Conservation (phyloP, 1,140 invertebrate genomes). For the Drosophila tani region DNA sequence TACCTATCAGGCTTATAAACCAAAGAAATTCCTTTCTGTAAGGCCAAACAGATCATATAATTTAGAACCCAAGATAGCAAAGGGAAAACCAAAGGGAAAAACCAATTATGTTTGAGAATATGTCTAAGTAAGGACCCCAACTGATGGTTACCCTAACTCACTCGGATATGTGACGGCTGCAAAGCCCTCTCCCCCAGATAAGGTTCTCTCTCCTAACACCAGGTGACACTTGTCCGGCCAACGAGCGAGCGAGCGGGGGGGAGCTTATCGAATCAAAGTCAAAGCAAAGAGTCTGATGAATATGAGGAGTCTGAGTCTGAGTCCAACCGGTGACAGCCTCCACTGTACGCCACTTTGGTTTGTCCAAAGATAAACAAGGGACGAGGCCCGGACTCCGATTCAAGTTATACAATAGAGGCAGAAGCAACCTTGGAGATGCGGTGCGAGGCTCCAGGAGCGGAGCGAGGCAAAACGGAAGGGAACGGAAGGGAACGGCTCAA, state of each 20-base stretch:
- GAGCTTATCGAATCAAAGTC: slow-evolving; percentile 11
- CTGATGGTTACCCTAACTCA: too few relatives aligned
- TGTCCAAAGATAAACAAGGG: slow-evolving; percentile 75
- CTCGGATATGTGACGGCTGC: too few relatives aligned
- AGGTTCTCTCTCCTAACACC: not conserved
- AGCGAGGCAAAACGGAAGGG: slow-evolving; percentile 2
- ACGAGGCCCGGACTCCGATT: slow-evolving; percentile 11
- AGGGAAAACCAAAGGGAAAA: too few relatives aligned
- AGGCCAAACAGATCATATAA: not conserved
- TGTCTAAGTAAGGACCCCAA: too few relatives aligned
- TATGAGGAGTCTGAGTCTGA: too few relatives aligned
- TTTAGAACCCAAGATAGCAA: too few relatives aligned
- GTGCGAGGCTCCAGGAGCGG: slow-evolving; percentile 6
- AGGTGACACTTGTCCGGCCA: slow-evolving; percentile 8
- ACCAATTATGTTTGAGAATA: too few relatives aligned
- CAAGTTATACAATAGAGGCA: slow-evolving; percentile 65
- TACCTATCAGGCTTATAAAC: too few relatives aligned
- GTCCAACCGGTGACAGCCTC: slow-evolving; percentile 34
- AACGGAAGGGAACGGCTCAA: not conserved
- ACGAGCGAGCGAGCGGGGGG: not conserved
- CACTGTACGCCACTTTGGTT: slow-evolving; percentile 40
- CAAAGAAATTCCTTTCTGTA: not conserved
- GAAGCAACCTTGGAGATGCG: slow-evolving; percentile 41
- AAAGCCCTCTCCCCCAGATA: not conserved
- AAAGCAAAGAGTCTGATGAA: too few relatives aligned